phyloP scores from a whole-genome alignment of 2,797 vertebrate species.

The Potorous gilbertii region DNA sequence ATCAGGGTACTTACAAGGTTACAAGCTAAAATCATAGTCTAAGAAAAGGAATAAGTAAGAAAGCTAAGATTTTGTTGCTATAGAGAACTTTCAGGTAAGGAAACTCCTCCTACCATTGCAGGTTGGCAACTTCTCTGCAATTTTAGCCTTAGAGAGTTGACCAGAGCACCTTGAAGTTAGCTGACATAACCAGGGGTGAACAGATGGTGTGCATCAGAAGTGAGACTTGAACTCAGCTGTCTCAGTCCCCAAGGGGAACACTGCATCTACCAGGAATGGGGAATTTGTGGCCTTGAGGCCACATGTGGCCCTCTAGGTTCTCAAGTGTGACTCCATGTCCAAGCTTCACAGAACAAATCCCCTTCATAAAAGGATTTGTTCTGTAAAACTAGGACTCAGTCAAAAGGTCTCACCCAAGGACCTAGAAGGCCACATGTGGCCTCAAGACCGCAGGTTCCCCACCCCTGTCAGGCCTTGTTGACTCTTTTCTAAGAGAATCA shows the following conservation, averaged over 20 bases:
- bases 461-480: neutral
- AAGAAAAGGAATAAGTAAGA: neutral
- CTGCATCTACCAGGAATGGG: neutral
- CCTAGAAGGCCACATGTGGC: too few relatives aligned
- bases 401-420: too few relatives aligned
- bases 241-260: neutral
- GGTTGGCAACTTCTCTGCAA: neutral
- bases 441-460: too few relatives aligned
- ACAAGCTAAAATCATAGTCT: slow-evolving; percentile 8
- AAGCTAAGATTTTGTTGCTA: neutral
- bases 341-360: too few relatives aligned
- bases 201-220: neutral
- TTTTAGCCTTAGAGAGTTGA: neutral
- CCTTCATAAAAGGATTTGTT: too few relatives aligned
- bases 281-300: too few relatives aligned
- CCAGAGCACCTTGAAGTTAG: neutral
- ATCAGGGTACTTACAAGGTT: too few relatives aligned
- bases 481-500: neutral
- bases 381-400: too few relatives aligned
- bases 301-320: too few relatives aligned
- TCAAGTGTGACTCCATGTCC: too few relatives aligned
- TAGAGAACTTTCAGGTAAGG: neutral
- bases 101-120: neutral
- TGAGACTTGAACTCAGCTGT: neutral
- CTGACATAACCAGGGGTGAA: neutral